Percentiles rank a stretch among this genome's conserved stretches.
Evolutionary conservation across 2,113 vertebrate species (phyloP).

Genomic region (Glaucidium brasilianum): DNA sequence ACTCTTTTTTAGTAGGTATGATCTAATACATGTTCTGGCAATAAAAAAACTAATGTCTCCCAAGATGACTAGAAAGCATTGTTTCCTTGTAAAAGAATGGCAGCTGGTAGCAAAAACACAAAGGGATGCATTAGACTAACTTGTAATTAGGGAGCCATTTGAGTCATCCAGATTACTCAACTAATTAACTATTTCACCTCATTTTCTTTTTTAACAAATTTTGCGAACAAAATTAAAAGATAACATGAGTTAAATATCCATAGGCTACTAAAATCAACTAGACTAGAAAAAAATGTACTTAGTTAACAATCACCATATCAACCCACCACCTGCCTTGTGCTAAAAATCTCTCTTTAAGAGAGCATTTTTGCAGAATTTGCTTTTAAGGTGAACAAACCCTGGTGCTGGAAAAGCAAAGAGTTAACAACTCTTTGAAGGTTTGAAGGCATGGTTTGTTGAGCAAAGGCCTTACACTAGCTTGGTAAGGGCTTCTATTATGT

Average conservation of each 20-base stretch:
- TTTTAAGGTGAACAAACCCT: neutral
- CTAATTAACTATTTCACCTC: neutral
- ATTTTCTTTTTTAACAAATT: neutral
- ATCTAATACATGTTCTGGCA: slow-evolving; percentile 16
- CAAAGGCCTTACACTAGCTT: neutral
- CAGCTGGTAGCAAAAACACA: neutral
- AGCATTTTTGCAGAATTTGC: neutral
- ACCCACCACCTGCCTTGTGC: neutral
- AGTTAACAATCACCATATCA: neutral
- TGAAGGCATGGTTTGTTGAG: neutral
- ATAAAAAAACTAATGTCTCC: neutral
- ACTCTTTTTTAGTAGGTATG: neutral
- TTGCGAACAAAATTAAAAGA: neutral
- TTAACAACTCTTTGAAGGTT: neutral
- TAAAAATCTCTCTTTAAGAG: neutral
- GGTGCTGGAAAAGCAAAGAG: neutral
- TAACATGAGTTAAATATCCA: neutral
- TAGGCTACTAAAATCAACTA: neutral
- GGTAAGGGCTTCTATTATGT: neutral
- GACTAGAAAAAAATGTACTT: neutral
- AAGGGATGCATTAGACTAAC: neutral
- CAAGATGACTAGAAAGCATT: neutral
- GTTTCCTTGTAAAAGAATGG: neutral
- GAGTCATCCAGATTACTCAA: neutral
- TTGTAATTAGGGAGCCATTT: slow-evolving; percentile 4